phyloP scores from a whole-genome alignment of 2,888 invertebrate species.

The Mesorhabditis spiculigera region DNA sequence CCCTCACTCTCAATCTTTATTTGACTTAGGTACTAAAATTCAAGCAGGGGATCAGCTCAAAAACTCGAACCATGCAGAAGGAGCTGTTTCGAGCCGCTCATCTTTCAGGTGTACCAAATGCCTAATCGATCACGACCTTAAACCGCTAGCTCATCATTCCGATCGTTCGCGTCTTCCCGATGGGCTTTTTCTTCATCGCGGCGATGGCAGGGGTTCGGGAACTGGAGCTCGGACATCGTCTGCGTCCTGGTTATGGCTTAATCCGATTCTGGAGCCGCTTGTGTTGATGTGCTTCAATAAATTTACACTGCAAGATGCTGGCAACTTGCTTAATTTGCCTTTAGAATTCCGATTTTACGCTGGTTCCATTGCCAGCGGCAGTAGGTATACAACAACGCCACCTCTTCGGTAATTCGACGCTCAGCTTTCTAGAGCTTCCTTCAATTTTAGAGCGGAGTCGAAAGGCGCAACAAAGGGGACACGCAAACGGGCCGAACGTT shows the following conservation, averaged over 20 bases:
- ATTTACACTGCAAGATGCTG: neutral
- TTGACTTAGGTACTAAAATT: no score
- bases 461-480: no score
- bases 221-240: neutral
- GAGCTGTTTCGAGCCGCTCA: neutral
- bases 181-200: neutral
- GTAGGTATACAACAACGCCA: no score
- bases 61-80: neutral
- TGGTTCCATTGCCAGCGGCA: no score
- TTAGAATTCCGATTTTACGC: no score
- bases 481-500: no score
- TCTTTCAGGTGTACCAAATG: constrained; percentile 3
- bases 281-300: neutral
- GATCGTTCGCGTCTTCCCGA: neutral
- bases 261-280: neutral
- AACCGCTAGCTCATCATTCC: neutral
- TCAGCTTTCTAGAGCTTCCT: no score
- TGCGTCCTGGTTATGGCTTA: neutral
- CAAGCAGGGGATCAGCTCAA: neutral
- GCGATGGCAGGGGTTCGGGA: neutral
- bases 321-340: no score
- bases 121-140: neutral
- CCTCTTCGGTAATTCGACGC: no score
- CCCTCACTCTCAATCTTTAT: no score
- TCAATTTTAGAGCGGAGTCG: no score